Evolutionary conservation across 1,140 invertebrate species (phyloP).

Genomic region (Procambarus virginalis): DNA sequence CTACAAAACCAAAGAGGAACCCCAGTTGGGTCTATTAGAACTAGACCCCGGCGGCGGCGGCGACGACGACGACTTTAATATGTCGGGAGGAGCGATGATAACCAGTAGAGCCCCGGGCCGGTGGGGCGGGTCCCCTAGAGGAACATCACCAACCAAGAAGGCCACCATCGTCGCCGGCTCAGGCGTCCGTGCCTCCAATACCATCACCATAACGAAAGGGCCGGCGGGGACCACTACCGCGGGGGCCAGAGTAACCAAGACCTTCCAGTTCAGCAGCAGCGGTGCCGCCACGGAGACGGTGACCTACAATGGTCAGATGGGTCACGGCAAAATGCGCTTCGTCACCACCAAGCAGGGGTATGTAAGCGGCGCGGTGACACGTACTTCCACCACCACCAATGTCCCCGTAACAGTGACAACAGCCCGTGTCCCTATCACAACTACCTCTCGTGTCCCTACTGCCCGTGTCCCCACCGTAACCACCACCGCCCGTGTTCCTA

Average conservation of each 20-base stretch:
- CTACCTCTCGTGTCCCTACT: too few relatives aligned
- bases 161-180: constrained; percentile 14
- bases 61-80: background rate
- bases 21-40: constrained; percentile 37
- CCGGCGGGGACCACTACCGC: background rate
- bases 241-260: constrained; percentile 12
- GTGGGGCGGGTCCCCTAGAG: constrained; percentile 33
- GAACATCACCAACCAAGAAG: background rate
- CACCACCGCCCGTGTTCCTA: too few relatives aligned
- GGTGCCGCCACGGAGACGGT: background rate
- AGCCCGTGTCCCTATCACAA: too few relatives aligned
- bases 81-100: constrained; percentile 54
- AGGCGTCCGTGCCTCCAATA: background rate
- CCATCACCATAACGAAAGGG: background rate
- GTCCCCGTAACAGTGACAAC: too few relatives aligned
- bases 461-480: too few relatives aligned
- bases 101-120: constrained; percentile 26
- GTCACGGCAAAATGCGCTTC: background rate
- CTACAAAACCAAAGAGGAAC: constrained; percentile 20
- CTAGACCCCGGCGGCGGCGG: constrained; percentile 44
- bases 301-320: background rate
- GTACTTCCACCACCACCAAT: background rate
- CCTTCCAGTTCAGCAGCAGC: constrained; percentile 14
- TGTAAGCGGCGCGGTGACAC: background rate
- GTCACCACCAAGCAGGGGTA: constrained; percentile 15